Evolutionary conservation across 2,797 vertebrate genomes (phyloP).

Genomic region (Peromyscus melanophrys): DNA sequence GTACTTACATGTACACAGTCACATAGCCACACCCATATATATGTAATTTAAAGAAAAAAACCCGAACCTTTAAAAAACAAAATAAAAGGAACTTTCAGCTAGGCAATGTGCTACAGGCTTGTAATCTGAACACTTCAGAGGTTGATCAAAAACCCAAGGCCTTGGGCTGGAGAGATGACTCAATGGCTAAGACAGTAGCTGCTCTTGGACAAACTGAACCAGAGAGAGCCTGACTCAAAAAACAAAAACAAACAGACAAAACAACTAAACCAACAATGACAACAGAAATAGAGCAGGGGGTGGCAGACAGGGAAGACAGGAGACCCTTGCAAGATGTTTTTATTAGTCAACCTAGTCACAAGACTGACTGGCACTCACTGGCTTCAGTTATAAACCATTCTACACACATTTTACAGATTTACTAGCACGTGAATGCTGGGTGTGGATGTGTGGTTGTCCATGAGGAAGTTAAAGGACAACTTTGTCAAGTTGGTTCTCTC

Average conservation of each 20-base stretch:
- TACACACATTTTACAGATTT: background rate
- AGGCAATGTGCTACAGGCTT: background rate
- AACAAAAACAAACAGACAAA: background rate
- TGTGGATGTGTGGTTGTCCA: background rate
- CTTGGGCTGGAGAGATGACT: too few species aligned
- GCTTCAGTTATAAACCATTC: background rate
- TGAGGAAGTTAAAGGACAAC: background rate
- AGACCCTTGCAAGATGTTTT: background rate
- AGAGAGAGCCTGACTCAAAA: background rate
- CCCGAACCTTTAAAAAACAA: background rate
- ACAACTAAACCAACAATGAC: background rate
- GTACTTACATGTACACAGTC: background rate
- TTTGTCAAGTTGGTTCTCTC: background rate
- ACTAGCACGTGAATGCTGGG: background rate
- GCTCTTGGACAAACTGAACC: background rate
- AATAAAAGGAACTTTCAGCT: background rate
- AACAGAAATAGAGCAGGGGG: too few species aligned
- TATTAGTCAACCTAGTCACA: background rate
- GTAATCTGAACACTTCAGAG: background rate
- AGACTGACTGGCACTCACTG: slow-evolving; percentile 7
- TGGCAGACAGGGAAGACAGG: background rate
- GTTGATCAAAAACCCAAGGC: background rate
- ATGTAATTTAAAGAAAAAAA: background rate
- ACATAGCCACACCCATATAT: background rate
- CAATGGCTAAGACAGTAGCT: too few species aligned